Base-by-base conservation (phyloP, 2,113 vertebrate genomes). In the Oenanthe melanoleuca region DNA sequence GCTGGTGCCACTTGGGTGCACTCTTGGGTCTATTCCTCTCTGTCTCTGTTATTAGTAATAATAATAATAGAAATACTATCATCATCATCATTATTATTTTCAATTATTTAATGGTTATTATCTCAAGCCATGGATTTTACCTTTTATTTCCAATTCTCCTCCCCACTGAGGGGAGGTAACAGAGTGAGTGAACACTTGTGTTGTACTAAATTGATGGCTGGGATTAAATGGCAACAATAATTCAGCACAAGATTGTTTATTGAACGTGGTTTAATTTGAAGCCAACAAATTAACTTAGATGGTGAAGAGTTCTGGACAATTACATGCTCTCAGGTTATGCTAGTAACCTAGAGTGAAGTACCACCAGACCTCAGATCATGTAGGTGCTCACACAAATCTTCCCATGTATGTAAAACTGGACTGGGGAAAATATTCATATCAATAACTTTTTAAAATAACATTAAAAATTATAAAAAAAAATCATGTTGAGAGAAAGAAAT, bases 371-470 rank as follows among this genome's bases (percentile, higher is more conserved):
- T 89, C 59, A 89, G 8, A 4, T 52, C 6, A 19, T 33, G 15
- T 20, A 55, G 3, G 2, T 75, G 23, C 52, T 67, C 34, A 18
- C 25, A 49, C 10, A 77, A 37, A 10, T 14, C 12, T 70, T 78
- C 11, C n/a, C n/a, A 88, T 18, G 8, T 38, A 26, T 6, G 69
- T 14, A 21, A 80, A 55, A 23, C 8, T 74, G 18, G 37, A 12
- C 8, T 78, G 6, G 9, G 5, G 21, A 70, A 24, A 7, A 52
- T 8, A 56, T 19, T 56, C 0, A 14, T 26, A 53, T 26, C 0
- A 2, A 37, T 37, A 2, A 9, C 22, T 13, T 26, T 25, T 26
- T 34, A 1, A 0, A 52, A 12, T 17, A 26, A 69, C 31, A 19
- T 12, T 5, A 6, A 31, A 55, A 8, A 2, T 47, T 5, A 16